phyloP scores from a whole-genome alignment of 2,888 invertebrate species.

The Osedax fenrisi region DNA sequence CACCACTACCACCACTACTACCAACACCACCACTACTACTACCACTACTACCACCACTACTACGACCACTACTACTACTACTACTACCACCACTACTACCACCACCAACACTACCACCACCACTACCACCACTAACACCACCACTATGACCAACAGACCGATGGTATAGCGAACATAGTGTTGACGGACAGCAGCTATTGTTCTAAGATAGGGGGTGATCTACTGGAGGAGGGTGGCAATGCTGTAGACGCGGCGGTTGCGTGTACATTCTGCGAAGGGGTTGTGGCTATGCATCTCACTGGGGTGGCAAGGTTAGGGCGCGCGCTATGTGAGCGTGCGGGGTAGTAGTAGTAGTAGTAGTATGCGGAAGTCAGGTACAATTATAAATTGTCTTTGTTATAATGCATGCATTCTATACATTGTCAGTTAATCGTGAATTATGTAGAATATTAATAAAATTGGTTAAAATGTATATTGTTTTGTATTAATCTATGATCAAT shows the following conservation, averaged over 20 bases:
- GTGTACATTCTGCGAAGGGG: neutral
- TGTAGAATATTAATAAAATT: neutral
- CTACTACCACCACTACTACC: no score
- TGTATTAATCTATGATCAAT: no score
- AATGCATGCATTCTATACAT: no score
- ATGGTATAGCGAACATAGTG: neutral
- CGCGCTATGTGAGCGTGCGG: neutral
- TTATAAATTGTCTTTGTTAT: no score
- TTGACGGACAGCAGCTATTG: neutral
- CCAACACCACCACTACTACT: no score
- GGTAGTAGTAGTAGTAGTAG: neutral
- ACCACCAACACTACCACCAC: no score
- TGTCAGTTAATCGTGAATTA: no score
- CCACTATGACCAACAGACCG: no score
- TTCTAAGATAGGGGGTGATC: neutral
- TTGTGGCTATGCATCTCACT: neutral
- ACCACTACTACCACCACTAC: no score
- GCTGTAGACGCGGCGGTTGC: neutral
- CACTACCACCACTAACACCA: no score
- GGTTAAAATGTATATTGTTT: neutral
- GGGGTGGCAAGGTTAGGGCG: neutral
- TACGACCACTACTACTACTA: no score
- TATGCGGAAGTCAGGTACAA: neutral
- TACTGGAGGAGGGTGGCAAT: neutral
- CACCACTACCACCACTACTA: no score